These are phyloP conservation scores for Synergus gifuensis DNA, from an alignment of 2,888 invertebrate genomes.

Conservation along the genomic window DNA sequence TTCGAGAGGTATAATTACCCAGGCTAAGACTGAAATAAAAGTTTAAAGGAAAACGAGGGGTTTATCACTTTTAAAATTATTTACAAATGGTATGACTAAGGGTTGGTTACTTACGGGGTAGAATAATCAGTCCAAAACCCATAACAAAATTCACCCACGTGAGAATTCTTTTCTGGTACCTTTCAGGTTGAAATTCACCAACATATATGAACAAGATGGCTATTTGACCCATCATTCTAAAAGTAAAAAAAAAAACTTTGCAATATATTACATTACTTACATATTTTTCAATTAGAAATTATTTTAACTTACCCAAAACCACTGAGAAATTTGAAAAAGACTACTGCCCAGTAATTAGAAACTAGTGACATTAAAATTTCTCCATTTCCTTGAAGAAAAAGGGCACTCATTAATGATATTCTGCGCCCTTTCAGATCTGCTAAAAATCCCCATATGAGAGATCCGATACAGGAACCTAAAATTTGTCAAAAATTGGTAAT, in stretches of 20 bases:
- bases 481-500: too few species aligned
- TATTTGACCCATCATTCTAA: constrained; percentile 88
- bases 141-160: constrained; percentile 92
- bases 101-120: constrained; percentile 81
- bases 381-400: constrained; percentile 81
- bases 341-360: constrained; percentile 80
- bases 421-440: constrained; percentile 85
- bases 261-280: not conserved
- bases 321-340: constrained; percentile 83
- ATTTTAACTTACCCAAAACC: constrained; percentile 81
- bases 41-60: not conserved
- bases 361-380: constrained; percentile 81
- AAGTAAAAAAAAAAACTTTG: constrained; percentile 54
- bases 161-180: constrained; percentile 87
- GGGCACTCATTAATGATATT: constrained; percentile 81
- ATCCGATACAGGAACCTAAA: not conserved
- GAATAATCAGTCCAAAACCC: constrained; percentile 86
- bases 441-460: constrained; percentile 84
- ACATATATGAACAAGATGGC: constrained; percentile 89
- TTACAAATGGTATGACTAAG: too few species aligned
- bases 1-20: constrained; percentile 86
- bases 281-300: constrained; percentile 53
- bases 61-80: not conserved
- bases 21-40: constrained; percentile 82
- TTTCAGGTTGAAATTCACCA: constrained; percentile 88